Evolutionary conservation across 1,140 invertebrate species (phyloP).

Genomic region (Zaprionus camerounensis): DNA sequence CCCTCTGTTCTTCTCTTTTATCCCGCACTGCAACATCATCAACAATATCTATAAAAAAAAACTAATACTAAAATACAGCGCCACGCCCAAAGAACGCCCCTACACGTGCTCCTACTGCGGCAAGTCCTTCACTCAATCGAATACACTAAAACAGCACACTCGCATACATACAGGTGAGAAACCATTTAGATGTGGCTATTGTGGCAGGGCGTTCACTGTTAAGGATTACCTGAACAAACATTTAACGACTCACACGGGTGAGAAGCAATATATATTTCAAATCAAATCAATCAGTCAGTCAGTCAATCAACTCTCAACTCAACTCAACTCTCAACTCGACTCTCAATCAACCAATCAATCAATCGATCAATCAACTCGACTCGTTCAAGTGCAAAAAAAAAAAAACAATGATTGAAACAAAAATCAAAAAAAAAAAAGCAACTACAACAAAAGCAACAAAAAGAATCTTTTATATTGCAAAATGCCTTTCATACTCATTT

Average conservation of each 20-base stretch:
- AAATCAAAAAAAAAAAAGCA: constrained; percentile 47
- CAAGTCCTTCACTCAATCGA: constrained; percentile 88
- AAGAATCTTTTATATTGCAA: constrained; percentile 59
- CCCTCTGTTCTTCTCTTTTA: constrained; percentile 48
- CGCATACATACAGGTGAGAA: constrained; percentile 84
- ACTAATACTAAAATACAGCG: constrained; percentile 54
- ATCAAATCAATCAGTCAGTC: constrained; percentile 83
- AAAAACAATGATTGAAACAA: constrained; percentile 33
- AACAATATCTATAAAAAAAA: constrained; percentile 12
- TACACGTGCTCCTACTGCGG: constrained; percentile 90
- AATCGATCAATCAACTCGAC: constrained; percentile 73
- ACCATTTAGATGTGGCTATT: constrained; percentile 84
- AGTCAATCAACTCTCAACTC: constrained; percentile 65
- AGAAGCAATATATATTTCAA: constrained; percentile 84
- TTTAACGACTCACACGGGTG: constrained; percentile 84
- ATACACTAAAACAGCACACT: constrained; percentile 84
- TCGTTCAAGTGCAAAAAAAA: constrained; percentile 50
- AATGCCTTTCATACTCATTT: constrained; percentile 69
- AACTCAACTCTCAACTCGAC: constrained; percentile 38
- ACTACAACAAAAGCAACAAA: constrained; percentile 32
- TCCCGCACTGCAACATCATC: constrained; percentile 52
- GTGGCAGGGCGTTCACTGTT: constrained; percentile 84
- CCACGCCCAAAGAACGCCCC: constrained; percentile 84
- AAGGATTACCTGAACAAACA: constrained; percentile 84
- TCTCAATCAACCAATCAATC: constrained; percentile 70